Evolutionary conservation across 35 echinoderm and acorn worm species (phyloP).

Genomic region (Diadema setosum): DNA sequence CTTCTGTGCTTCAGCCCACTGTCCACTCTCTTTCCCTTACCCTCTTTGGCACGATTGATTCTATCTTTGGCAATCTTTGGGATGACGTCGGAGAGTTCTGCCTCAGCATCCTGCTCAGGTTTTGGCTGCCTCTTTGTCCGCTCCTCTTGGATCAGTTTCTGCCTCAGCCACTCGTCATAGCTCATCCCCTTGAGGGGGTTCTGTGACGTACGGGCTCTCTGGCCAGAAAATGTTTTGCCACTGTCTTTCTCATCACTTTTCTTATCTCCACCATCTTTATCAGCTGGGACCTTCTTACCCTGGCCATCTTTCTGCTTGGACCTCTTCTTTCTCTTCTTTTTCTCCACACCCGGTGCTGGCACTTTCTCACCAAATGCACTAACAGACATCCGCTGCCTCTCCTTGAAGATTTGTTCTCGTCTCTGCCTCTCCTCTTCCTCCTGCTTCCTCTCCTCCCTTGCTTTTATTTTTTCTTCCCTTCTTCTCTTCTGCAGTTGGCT

Average conservation of each 20-base stretch:
- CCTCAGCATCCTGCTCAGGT: background rate
- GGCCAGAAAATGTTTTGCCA: background rate
- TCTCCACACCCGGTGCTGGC: background rate
- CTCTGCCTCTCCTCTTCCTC: background rate
- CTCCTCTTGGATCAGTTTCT: slow-evolving; percentile 24
- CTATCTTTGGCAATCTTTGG: slow-evolving; percentile 18
- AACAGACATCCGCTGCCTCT: background rate
- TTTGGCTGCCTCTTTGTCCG: background rate
- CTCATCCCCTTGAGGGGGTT: slow-evolving; percentile 39
- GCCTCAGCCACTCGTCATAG: slow-evolving; percentile 56
- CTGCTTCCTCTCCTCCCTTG: background rate
- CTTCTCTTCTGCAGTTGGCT: background rate
- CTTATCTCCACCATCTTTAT: background rate
- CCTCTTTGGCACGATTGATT: slow-evolving; percentile 14
- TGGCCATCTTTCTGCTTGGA: background rate
- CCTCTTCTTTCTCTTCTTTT: background rate
- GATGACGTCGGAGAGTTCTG: slow-evolving; percentile 21
- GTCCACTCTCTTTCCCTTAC: slow-evolving; percentile 13
- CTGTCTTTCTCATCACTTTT: background rate
- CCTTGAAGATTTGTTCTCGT: background rate
- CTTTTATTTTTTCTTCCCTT: background rate
- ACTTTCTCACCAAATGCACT: background rate
- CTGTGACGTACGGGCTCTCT: background rate
- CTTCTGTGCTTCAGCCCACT: background rate
- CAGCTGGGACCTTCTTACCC: background rate